Evolutionary conservation across 2,888 invertebrate genomes (phyloP), one percentile per base, ranked within the genome.

Genomic region (Hirtodrosophila confusa): DNA sequence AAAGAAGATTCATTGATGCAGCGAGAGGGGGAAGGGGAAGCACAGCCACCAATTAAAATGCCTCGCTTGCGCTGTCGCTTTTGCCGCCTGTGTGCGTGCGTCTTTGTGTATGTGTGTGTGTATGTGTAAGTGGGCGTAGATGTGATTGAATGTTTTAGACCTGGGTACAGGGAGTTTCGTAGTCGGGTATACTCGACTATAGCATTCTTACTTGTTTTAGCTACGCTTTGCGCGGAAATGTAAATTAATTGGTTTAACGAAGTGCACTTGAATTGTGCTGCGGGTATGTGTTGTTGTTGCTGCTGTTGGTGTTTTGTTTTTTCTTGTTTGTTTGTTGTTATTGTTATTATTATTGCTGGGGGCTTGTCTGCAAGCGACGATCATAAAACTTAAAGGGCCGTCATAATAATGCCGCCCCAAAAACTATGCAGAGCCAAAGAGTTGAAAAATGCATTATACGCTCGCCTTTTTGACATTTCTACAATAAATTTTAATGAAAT

Each of bases 161-260:
- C n/a, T n/a, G n/a, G n/a, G n/a, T n/a, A n/a, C n/a, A n/a, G n/a
- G n/a, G n/a, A n/a, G n/a, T n/a, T n/a, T n/a, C n/a, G n/a, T n/a
- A n/a, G n/a, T n/a, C n/a, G n/a, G n/a, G n/a, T n/a, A n/a, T n/a
- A n/a, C n/a, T n/a, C n/a, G n/a, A n/a, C n/a, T n/a, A n/a, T n/a
- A n/a, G n/a, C n/a, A n/a, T n/a, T n/a, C n/a, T n/a, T n/a, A n/a
- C n/a, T n/a, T n/a, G n/a, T n/a, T 75, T 69, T 23, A 69, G 48
- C 60, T 55, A 68, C 64, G 78, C 75, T 82, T 63, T 78, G 79
- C 79, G 78, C 87, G 84, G 84, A 85, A 84, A 85, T 82, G 79
- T 86, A 80, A 85, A 85, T 85, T 85, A 85, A 85, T 85, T 85
- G 84, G 85, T 85, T 78, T 79, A 86, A 85, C 84, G 75, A 86